Conservation (phyloP, 1,140 invertebrate species). For the Aphis gossypii region DNA sequence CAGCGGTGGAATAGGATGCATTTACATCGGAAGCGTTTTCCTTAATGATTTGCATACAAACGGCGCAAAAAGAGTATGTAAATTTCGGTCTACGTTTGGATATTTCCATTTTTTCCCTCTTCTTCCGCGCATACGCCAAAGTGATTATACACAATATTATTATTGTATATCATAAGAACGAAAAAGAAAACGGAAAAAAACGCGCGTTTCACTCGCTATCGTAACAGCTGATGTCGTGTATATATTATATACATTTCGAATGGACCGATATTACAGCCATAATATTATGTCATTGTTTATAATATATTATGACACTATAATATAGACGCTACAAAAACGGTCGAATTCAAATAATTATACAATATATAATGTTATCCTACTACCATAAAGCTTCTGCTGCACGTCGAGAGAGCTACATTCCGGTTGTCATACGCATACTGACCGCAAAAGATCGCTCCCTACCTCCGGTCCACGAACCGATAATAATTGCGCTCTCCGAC, state of each 20-base stretch:
- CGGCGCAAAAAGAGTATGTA: slow-evolving; percentile 53
- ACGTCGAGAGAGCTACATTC: neutral
- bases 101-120: slow-evolving; percentile 44
- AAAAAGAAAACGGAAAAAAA: neutral
- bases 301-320: no score
- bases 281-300: neutral
- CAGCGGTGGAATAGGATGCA: slow-evolving; percentile 35
- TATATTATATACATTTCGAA: neutral
- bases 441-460: neutral
- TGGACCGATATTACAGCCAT: neutral
- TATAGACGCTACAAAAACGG: neutral
- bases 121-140: neutral
- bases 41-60: slow-evolving; percentile 58
- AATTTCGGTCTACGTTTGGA: slow-evolving; percentile 55
- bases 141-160: slow-evolving; percentile 28
- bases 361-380: no score
- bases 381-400: no score
- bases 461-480: neutral
- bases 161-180: neutral
- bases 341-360: neutral
- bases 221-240: neutral
- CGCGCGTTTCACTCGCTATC: neutral
- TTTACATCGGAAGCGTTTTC: slow-evolving; percentile 58
- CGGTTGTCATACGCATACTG: slow-evolving; percentile 33
- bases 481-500: neutral